Base-by-base conservation (phyloP, 2,113 vertebrate species). In the Laticauda laticaudata region DNA sequence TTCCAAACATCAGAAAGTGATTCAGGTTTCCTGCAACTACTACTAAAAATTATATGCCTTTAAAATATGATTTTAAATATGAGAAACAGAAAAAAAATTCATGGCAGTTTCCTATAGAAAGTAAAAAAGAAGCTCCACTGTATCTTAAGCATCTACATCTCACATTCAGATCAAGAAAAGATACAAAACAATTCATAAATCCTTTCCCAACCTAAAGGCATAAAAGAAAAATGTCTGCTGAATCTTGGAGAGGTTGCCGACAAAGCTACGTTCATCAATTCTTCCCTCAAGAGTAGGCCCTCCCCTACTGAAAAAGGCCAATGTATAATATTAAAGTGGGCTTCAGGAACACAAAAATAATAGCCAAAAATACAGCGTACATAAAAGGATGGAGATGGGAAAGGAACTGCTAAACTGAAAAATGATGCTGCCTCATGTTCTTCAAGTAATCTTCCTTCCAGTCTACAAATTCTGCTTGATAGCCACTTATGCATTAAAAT, bases 111-210 rank as follows among this genome's bases (percentile, higher is more conserved):
- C 92, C 95, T 34, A 11, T 92, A 90, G 92, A 94, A 95, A 96
- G 96, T 93, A 93, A 57, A 93, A 57, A 92, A 54, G 95, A 94
- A 92, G 39, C 51, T 88, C 43, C 86, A 20, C 90, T 95, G 23
- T 54, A 85, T 94, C 92, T 96, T 96, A 85, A 6, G 23, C 93
- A 86, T 91, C 85, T 86, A 0, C 90, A 15, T 91, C 94, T 54
- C 55, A 59, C 89, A 93, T 97, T 96, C 96, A 54, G 95, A 97
- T 94, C 95, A 93, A 94, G 94, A 89, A 96, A 96, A 95, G 93
- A 92, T 94, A 95, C 94, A 95, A 93, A 95, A 90, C 56, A 51
- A 61, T 54, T 92, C 48, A 45, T 96, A 97, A 97, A 96, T 96
- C 91, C 69, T 96, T 69, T 39, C 93, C 39, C 91, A 64, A 92